Base-by-base conservation (phyloP, 2,113 vertebrate genomes). In the Vulpes lagopus region DNA sequence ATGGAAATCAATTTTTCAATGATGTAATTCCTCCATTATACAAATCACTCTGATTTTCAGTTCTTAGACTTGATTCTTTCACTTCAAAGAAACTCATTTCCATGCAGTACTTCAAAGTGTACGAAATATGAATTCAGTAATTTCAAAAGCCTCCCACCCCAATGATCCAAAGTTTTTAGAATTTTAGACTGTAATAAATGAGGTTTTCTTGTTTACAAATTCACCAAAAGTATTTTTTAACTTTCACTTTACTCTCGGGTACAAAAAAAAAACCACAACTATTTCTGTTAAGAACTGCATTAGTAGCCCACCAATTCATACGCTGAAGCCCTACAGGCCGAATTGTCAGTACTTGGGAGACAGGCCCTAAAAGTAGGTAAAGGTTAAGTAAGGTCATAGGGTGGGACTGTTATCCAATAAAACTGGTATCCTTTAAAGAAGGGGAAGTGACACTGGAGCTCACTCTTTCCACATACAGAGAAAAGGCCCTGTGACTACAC, bases 41-140 rank as follows among this genome's bases (percentile, higher is more conserved):
- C 51, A 85, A 95, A 83, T 67, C 79, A 79, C 25, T 73, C 43
- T 93, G 15, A 87, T 87, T 93, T 91, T 93, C 22, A 95, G 65
- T 91, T 95, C 57, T 91, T 81, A 67, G 12, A 82, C 25, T 95
- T 96, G 49, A 96, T 89, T 43, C n/a, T 19, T 65, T 93, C 30
- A 49, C n/a, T 92, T 95, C 16, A 11, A 98, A 79, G 32, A 87
- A 49, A 35, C 49, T 95, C 23, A 84, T 82, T 95, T 89, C 89
- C 32, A 95, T 59, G 69, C 16, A 49, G 23, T 94, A 96, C 62
- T 92, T 96, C 65, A 93, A 86, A 91, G 49, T 35, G 0, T 32
- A 93, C 87, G 59, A 97, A 97, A 94, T 76, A 90, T 9, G 8
- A 95, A 93, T 92, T 96, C 6, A 32, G 38, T 62, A 74, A 97